Conservation (phyloP, 2,113 vertebrate species). For the Podarcis muralis region DNA sequence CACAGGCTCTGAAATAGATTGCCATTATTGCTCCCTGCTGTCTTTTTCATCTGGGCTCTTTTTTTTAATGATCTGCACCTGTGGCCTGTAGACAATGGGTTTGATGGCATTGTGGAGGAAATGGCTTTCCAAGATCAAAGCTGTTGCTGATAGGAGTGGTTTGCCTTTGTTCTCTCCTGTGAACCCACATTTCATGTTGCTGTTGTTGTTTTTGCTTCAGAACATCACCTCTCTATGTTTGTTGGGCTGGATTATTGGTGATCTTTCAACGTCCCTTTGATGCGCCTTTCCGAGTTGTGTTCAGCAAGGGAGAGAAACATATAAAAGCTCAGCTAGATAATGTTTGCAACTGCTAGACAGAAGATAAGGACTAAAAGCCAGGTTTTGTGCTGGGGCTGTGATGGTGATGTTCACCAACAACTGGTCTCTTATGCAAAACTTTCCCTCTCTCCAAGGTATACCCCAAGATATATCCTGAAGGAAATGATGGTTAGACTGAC, state of each 20-base stretch:
- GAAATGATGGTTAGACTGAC: not conserved
- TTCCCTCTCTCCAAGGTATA: not conserved
- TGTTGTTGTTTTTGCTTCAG: constrained; percentile 30
- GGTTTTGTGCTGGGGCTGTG: not conserved
- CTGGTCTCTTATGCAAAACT: not conserved
- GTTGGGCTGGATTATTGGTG: constrained; percentile 43
- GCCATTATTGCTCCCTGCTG: constrained; percentile 53
- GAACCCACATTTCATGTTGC: constrained; percentile 18
- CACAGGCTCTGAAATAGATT: constrained; percentile 54
- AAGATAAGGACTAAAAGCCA: not conserved
- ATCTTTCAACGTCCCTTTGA: constrained; percentile 10
- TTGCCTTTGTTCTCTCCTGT: constrained; percentile 48
- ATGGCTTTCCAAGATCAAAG: constrained; percentile 55
- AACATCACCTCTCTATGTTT: constrained; percentile 31
- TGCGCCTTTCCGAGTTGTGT: constrained; percentile 22
- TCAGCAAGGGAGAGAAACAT: not conserved
- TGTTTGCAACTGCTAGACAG: not conserved
- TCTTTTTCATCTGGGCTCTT: constrained; percentile 63
- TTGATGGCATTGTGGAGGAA: constrained; percentile 63
- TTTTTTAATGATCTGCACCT: constrained; percentile 65
- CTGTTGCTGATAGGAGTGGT: constrained; percentile 31
- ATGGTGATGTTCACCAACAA: not conserved
- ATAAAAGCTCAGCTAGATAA: not conserved
- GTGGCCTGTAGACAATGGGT: constrained; percentile 68
- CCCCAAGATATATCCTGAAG: not conserved